Base-by-base conservation (phyloP, 35 echinoderm and acorn worm species). In the Acanthaster planci region DNA sequence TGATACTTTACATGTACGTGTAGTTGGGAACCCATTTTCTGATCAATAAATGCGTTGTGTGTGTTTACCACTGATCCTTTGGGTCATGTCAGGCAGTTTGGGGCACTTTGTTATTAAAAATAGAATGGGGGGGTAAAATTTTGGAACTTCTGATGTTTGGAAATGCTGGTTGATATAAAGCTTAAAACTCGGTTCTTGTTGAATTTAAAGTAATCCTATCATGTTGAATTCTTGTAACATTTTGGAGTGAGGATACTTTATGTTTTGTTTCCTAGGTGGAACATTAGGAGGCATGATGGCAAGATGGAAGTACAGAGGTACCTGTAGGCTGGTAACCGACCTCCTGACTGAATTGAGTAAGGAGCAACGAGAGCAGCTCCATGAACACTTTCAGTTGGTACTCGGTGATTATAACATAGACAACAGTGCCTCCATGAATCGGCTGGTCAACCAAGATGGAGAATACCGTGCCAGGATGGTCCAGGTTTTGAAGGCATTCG, bases 271-370 rank as follows among this genome's bases (percentile, higher is more conserved):
- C 52, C 36, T 37, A 97, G 95, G 95, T 64, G 91, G 88, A 40
- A 55, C 82, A 19, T 38, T 92, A 30, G 95, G 95, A 57, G 68
- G 76, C 39, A 82, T 81, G 40, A 87, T 86, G 51, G 95, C 87
- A 17, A 80, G 85, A 54, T 97, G 91, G 91, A 87, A 90, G 68
- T 84, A 86, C 55, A 87, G 80, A 78, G 95, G 95, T 14, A 97
- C 90, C 54, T 86, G 30, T 60, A 60, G 81, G 0, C 53, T 54
- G 26, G 91, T 97, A 18, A 90, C 91, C 14, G 95, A 97, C 0
- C 32, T 93, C 55, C 57, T 97, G 40, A 87, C 84, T 14, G 76
- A 77, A 17, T 50, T 97, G 47, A 82, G 87, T 7, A 84, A 87
- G 55, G 92, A 97, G 23, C 83, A 97, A 38, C 67, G 84, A 4